phyloP scores from a whole-genome alignment of 2,888 invertebrate species.

The Allolobophora icterica region DNA sequence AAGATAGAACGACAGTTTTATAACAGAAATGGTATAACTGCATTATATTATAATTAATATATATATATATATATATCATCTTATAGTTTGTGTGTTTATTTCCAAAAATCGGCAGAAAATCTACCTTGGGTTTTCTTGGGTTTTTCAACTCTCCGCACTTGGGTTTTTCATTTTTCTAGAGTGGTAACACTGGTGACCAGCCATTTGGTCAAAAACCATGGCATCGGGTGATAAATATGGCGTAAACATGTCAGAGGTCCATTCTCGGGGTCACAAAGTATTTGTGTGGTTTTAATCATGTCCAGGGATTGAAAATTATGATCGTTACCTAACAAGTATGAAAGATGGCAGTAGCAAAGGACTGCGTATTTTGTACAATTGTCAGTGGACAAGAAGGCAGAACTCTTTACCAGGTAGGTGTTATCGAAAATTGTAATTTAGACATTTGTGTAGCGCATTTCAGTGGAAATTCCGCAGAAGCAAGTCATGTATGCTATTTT shows the following conservation, averaged over 20 bases:
- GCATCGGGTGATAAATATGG: background rate
- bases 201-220: too few species aligned
- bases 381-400: background rate
- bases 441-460: background rate
- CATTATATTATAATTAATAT: too few species aligned
- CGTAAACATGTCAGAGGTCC: background rate
- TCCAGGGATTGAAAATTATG: background rate
- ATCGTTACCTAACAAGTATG: background rate
- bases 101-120: too few species aligned
- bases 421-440: background rate
- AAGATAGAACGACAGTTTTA: too few species aligned
- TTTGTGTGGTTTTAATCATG: background rate
- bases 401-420: background rate
- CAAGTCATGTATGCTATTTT: background rate
- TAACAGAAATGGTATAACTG: too few species aligned
- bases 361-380: background rate
- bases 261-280: background rate
- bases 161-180: too few species aligned
- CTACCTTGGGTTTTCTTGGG: too few species aligned
- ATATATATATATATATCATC: too few species aligned
- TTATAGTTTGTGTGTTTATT: too few species aligned
- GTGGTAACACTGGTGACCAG: too few species aligned
- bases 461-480: too few species aligned
- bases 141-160: too few species aligned
- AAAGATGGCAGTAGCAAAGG: background rate